phyloP scores from a whole-genome alignment of 2,113 vertebrate species.

The Mesembrinibis cayennensis region DNA sequence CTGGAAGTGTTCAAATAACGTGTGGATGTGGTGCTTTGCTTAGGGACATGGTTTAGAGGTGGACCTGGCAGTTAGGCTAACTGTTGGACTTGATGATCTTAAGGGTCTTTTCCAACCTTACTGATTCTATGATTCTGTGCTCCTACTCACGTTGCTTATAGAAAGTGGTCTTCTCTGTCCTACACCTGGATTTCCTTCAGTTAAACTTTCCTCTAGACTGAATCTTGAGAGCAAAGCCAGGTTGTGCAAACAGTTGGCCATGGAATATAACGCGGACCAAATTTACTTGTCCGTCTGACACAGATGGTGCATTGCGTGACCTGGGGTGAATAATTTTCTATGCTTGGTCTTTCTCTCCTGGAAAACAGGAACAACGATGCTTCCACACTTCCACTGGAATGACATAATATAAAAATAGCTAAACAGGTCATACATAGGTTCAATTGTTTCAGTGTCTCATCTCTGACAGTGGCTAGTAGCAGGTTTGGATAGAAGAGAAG shows the following conservation, averaged over 20 bases:
- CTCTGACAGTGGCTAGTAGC: not conserved
- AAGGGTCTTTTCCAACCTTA: too few relatives aligned
- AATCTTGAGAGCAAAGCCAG: not conserved
- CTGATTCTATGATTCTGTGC: not conserved
- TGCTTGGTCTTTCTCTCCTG: not conserved
- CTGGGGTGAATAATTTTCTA: not conserved
- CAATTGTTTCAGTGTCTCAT: not conserved
- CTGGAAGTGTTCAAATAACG: too few relatives aligned
- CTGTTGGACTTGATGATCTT: too few relatives aligned
- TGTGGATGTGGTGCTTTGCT: too few relatives aligned
- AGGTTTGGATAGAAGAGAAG: not conserved
- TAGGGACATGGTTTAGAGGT: too few relatives aligned
- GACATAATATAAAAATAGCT: not conserved
- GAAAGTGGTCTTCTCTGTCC: not conserved
- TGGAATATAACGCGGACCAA: not conserved
- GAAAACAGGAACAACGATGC: not conserved
- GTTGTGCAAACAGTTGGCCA: fast-evolving
- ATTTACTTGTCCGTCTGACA: not conserved
- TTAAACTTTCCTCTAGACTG: not conserved
- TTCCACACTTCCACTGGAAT: not conserved
- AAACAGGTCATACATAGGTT: not conserved
- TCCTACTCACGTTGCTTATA: not conserved
- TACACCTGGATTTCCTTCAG: not conserved
- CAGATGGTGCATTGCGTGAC: not conserved
- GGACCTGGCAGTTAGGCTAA: too few relatives aligned